Evolutionary conservation across 2,888 invertebrate species (phyloP), one percentile per base, ranked within the genome.

Genomic region (Sacculina carcini): DNA sequence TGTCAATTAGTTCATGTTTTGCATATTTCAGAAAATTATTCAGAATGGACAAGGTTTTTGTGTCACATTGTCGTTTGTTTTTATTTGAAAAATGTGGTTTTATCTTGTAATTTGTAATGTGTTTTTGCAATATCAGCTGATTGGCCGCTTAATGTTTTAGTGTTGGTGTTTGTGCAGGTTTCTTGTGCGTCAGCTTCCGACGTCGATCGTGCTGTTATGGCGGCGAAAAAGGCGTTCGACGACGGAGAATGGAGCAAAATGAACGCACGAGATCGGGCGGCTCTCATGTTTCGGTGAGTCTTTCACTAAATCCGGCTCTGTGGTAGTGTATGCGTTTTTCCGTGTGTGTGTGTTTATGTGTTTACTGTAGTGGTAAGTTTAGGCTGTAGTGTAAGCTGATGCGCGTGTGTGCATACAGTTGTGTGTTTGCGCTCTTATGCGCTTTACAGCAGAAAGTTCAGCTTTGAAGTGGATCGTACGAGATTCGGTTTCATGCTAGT

Each of bases 161-260:
- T n/a, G n/a, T n/a, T n/a, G n/a, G n/a, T n/a, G n/a, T n/a, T n/a
- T n/a, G n/a, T n/a, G n/a, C 61, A 72, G 64, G 73, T 77, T 4
- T 69, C 74, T 57, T 68, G 78, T 59, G 87, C 78, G 1, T 78
- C 80, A 0, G 69, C 63, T 0, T 74, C 71, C 4, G 94, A 96
- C 64, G 87, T 94, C 0, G 78, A 92, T 62, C 73, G 68, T 55
- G 94, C 94, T 0, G 90, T 90, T 0, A 71, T 72, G 46, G 85
- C 87, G 0, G 94, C 94, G 0, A 76, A 85, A 61, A 76, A 72
- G 53, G 89, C 90, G 0, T 90, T 89, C 63, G 76, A 82, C 52
- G 71, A 74, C 31, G 89, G 92, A 1, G 78, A 86, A 60, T 96
- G 94, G 94, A 76, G 80, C n/a, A 82, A 81, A 64, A 84, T 94